These are phyloP conservation scores for Beroe forskalii DNA, from an alignment of 37 sponge, comb jelly and placozoan species.

Conservation along the genomic window DNA sequence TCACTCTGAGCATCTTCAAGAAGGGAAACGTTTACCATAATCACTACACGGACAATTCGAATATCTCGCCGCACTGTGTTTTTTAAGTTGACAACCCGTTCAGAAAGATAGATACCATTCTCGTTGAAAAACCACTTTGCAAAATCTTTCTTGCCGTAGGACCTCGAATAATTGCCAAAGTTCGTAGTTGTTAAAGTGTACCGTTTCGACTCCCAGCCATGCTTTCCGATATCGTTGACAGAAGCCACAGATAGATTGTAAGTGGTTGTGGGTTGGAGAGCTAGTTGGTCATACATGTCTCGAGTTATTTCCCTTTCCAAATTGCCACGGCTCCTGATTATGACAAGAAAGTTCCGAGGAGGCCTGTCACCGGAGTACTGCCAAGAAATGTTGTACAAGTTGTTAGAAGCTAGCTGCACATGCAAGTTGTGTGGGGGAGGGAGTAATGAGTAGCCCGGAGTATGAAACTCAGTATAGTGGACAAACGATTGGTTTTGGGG, in stretches of 20 bases:
- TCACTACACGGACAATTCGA: not conserved
- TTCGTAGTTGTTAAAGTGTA: not conserved
- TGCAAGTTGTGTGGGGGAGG: not conserved
- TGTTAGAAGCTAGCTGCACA: not conserved
- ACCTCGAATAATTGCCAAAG: not conserved
- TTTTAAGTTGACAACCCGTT: not conserved
- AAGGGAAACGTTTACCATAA: not conserved
- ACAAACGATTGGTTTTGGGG: not conserved
- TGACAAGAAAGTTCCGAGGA: not conserved
- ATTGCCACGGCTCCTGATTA: too few relatives aligned
- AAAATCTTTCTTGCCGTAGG: not conserved
- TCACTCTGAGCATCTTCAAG: not conserved
- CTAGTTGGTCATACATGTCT: not conserved
- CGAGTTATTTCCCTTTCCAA: not conserved
- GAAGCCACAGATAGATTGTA: not conserved
- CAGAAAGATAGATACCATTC: not conserved
- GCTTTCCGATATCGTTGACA: not conserved
- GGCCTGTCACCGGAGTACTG: not conserved
- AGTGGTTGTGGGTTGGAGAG: not conserved
- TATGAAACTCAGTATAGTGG: not conserved
- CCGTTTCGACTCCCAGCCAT: not conserved
- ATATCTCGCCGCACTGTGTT: not conserved
- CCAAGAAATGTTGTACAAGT: not conserved
- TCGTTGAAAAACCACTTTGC: not conserved
- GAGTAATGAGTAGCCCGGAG: not conserved